phyloP scores from a whole-genome alignment of 2,888 invertebrate genomes.

The Aphodius granarius region DNA sequence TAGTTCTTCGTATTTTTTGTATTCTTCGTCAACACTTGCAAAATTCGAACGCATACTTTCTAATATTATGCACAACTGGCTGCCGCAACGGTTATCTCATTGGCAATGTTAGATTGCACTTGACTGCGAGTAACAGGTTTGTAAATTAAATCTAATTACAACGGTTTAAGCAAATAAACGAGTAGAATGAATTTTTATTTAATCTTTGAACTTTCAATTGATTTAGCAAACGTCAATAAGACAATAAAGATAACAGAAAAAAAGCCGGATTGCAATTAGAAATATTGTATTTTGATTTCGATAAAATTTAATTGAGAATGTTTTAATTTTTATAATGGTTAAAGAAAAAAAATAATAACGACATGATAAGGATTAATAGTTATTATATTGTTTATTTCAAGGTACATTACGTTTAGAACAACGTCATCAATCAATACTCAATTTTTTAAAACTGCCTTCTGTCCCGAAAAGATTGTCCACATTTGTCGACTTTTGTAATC shows the following conservation, averaged over 20 bases:
- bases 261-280: no score
- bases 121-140: not conserved
- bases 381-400: not conserved
- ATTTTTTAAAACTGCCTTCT: conserved; percentile 73
- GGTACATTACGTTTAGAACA: not conserved
- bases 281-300: no score
- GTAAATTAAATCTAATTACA: not conserved
- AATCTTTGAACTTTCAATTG: not conserved
- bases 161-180: not conserved
- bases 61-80: not conserved
- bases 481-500: conserved; percentile 65
- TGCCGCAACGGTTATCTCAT: not conserved
- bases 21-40: conserved; percentile 57
- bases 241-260: not conserved
- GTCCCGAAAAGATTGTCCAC: conserved; percentile 64
- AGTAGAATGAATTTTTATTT: not conserved
- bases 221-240: not conserved
- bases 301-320: no score
- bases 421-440: conserved; percentile 63
- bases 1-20: conserved; percentile 63
- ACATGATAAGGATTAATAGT: no score
- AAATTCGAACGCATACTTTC: conserved; percentile 3
- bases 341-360: no score
- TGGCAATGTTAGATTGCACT: not conserved
- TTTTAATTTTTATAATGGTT: no score